Percentiles rank a stretch among this genome's conserved stretches.
These are phyloP conservation scores for Phalacrocorax pelagicus DNA, from an alignment of 2,113 vertebrate species.

Conservation along the genomic window DNA sequence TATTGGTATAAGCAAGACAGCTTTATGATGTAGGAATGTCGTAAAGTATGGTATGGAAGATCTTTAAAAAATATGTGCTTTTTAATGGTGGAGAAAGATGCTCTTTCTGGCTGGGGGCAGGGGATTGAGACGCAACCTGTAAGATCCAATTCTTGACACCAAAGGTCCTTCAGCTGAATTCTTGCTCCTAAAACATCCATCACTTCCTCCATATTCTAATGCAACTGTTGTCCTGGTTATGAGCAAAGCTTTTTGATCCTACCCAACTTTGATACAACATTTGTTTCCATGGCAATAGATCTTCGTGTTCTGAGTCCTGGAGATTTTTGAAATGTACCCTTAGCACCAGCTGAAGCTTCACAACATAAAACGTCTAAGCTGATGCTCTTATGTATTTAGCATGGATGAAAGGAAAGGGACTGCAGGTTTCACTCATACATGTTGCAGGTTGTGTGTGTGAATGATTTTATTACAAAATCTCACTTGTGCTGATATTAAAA, in stretches of 20 bases:
- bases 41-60: conserved; percentile 73
- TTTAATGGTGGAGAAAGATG: conserved; percentile 65
- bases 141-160: conserved; percentile 37
- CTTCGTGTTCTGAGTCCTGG: conserved; percentile 37
- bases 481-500: not conserved
- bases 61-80: conserved; percentile 70
- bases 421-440: not conserved
- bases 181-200: conserved; percentile 33
- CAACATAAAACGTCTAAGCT: conserved; percentile 12
- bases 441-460: not conserved
- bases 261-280: conserved; percentile 64
- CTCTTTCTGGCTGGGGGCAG: conserved; percentile 6
- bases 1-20: conserved; percentile 73
- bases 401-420: not conserved
- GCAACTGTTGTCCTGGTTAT: conserved; percentile 43
- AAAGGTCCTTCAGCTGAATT: conserved; percentile 16
- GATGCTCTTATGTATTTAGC: not conserved
- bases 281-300: conserved; percentile 73
- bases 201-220: conserved; percentile 68
- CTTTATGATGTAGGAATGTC: conserved; percentile 75
- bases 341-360: conserved; percentile 27
- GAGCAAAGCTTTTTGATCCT: conserved; percentile 67
- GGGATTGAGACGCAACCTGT: not conserved
- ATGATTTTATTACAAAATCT: not conserved
- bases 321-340: conserved; percentile 57